phyloP scores from a whole-genome alignment of 2,797 vertebrate species.

The Pipistrellus nathusii region DNA sequence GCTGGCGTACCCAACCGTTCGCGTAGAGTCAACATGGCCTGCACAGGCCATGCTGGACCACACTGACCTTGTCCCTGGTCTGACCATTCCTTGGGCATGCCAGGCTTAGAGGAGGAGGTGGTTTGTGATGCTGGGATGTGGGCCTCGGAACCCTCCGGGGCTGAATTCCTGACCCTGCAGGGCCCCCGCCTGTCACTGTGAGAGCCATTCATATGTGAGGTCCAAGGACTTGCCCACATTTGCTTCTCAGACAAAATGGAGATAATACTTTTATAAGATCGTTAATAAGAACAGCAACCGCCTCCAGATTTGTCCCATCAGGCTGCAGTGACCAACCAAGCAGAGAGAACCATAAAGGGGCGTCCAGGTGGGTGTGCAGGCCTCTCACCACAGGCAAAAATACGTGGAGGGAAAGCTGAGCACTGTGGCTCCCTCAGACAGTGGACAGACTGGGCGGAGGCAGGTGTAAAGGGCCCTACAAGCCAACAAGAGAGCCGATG shows the following conservation, averaged over 20 bases:
- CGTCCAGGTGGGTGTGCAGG: not conserved
- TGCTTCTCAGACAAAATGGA: not conserved
- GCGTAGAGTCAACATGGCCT: not conserved
- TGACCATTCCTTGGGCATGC: accelerated
- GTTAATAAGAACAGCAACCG: not conserved
- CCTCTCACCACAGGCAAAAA: no score
- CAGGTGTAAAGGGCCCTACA: not conserved
- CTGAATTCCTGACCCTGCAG: not conserved
- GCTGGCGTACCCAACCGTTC: not conserved
- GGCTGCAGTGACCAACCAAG: not conserved
- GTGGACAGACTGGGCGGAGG: not conserved
- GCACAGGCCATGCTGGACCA: not conserved
- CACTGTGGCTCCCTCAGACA: not conserved
- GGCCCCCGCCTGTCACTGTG: not conserved
- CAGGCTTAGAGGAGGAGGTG: not conserved
- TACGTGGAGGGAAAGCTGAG: not conserved
- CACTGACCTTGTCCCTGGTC: not conserved
- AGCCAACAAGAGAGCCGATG: accelerated
- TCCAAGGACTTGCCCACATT: not conserved
- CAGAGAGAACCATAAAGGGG: no score
- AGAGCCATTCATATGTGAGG: not conserved
- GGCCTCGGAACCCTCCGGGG: not conserved
- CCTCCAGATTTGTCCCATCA: not conserved
- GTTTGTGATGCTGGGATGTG: not conserved
- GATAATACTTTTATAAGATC: not conserved